A percentile compares a stretch with the other conserved stretches of the same genome.
phyloP scores from a whole-genome alignment of 2,888 invertebrate species.

The Frankliniella intonsa region DNA sequence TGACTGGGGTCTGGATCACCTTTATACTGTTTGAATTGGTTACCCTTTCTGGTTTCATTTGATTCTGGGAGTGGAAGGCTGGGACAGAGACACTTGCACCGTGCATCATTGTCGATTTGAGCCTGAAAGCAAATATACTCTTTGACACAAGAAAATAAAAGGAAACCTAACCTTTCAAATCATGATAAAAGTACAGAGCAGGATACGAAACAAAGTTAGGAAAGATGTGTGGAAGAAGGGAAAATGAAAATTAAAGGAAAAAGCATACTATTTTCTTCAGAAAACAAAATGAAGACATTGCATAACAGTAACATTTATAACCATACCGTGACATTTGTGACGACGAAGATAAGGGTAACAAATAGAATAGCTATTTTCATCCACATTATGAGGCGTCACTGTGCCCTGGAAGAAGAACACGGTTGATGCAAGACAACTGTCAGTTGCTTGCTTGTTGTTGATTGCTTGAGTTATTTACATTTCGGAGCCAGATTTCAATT shows the following conservation, averaged over 20 bases:
- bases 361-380: neutral
- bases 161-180: neutral
- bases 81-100: neutral
- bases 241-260: neutral
- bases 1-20: constrained; percentile 11
- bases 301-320: neutral
- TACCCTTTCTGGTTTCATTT: neutral
- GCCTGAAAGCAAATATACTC: neutral
- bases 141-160: no score
- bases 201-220: neutral
- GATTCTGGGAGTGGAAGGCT: neutral
- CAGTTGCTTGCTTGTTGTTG: no score
- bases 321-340: neutral
- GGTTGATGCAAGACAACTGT: no score
- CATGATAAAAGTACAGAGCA: neutral
- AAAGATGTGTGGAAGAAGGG: neutral
- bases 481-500: no score
- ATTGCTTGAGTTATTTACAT: no score
- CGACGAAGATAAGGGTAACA: neutral
- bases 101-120: neutral
- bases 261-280: neutral
- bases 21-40: neutral
- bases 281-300: neutral
- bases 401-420: neutral
- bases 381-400: neutral